phyloP scores from a whole-genome alignment of 1,140 invertebrate species.

The Copidosoma floridanum region DNA sequence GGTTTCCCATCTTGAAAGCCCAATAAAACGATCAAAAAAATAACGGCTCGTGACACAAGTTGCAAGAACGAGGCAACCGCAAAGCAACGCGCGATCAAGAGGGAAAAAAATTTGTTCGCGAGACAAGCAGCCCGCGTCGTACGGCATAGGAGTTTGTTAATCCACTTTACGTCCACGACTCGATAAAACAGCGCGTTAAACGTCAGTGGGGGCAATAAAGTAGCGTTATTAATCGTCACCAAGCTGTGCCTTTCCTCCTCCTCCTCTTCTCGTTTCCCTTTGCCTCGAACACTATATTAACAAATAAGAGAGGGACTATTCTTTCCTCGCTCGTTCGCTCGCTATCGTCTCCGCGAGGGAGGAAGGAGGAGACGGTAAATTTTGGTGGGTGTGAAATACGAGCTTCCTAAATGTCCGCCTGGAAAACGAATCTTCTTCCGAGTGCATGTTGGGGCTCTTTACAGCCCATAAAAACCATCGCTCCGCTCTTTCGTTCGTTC shows the following conservation, averaged over 20 bases:
- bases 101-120: background rate
- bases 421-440: conserved; percentile 14
- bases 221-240: conserved; percentile 22
- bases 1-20: too few species aligned
- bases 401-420: conserved; percentile 26
- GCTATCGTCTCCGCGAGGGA: too few species aligned
- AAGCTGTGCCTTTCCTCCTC: background rate
- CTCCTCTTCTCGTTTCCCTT: background rate
- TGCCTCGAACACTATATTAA: too few species aligned
- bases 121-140: background rate
- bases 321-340: background rate
- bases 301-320: too few species aligned
- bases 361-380: too few species aligned
- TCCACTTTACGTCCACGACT: conserved; percentile 20
- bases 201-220: conserved; percentile 16
- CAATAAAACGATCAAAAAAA: conserved; percentile 12
- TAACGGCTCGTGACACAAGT: background rate
- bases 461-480: conserved; percentile 24
- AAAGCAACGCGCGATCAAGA: background rate
- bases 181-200: conserved; percentile 24
- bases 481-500: background rate
- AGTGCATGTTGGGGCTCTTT: too few species aligned
- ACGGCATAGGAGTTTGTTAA: conserved; percentile 6
- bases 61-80: too few species aligned
- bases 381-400: conserved; percentile 32